A percentile compares a stretch with the other conserved stretches of the same genome.
Evolutionary conservation across 2,888 invertebrate genomes (phyloP).

Genomic region (Megamerina dolium): DNA sequence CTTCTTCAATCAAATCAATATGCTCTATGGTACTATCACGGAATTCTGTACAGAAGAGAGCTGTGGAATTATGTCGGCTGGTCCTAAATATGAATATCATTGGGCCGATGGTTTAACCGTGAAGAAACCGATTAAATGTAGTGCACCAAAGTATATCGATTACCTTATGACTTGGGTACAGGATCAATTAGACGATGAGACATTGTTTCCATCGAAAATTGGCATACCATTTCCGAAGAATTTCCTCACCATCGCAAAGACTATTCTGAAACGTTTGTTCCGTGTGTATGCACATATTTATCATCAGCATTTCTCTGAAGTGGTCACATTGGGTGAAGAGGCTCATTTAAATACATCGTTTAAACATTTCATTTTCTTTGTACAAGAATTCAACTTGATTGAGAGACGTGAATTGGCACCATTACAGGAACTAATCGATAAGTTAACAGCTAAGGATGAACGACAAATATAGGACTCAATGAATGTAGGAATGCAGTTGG

Average conservation of each 20-base stretch:
- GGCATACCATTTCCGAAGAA: constrained; percentile 98
- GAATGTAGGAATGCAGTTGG: constrained; percentile 23
- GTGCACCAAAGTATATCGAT: constrained; percentile 98
- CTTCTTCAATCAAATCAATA: constrained; percentile 99
- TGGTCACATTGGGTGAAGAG: constrained; percentile 95
- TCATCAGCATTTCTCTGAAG: constrained; percentile 98
- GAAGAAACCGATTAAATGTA: constrained; percentile 98
- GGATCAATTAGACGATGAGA: constrained; percentile 98
- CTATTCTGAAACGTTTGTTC: constrained; percentile 94
- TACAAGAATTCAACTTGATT: constrained; percentile 93
- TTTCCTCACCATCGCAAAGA: constrained; percentile 93
- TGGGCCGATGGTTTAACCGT: constrained; percentile 99
- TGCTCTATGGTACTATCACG: constrained; percentile 99
- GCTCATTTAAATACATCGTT: constrained; percentile 99
- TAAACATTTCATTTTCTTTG: constrained; percentile 95
- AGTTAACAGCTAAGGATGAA: constrained; percentile 83
- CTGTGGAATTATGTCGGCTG: constrained; percentile 97
- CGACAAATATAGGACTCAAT: constrained; percentile 58
- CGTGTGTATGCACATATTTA: constrained; percentile 99
- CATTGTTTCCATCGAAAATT: constrained; percentile 96
- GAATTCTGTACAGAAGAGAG: constrained; percentile 98
- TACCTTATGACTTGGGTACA: constrained; percentile 99
- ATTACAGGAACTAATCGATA: constrained; percentile 94
- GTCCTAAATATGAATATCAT: constrained; percentile 98
- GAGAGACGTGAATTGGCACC: constrained; percentile 95